phyloP scores from a whole-genome alignment of 2,113 vertebrate species.

The Plestiodon gilberti region DNA sequence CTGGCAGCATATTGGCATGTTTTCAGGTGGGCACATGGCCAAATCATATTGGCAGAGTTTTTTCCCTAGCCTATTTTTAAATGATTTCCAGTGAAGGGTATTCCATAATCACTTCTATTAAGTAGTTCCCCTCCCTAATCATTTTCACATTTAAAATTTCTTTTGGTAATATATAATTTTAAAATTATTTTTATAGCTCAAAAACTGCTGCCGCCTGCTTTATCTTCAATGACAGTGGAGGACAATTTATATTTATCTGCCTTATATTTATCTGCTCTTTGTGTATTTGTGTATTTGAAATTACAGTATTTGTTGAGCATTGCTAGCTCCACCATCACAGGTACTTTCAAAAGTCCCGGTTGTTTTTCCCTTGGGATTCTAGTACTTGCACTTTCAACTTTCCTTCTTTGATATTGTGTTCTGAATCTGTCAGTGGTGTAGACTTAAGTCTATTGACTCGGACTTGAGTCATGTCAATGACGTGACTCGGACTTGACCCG shows the following conservation, averaged over 20 bases:
- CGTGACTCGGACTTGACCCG: too few relatives aligned
- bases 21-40: neutral
- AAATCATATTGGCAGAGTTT: conserved; percentile 3
- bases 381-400: neutral
- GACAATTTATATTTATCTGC: neutral
- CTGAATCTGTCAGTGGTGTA: neutral
- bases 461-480: too few relatives aligned
- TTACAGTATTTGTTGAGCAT: neutral
- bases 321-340: neutral
- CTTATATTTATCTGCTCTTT: neutral
- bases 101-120: conserved; percentile 5
- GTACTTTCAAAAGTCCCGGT: neutral
- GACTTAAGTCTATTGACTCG: too few relatives aligned
- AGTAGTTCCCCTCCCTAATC: neutral
- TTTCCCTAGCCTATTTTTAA: conserved; percentile 13
- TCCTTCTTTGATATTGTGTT: neutral
- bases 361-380: neutral
- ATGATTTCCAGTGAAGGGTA: neutral
- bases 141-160: neutral
- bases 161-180: neutral
- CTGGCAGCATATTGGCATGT: neutral
- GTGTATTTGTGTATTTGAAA: neutral
- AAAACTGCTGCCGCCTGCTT: neutral
- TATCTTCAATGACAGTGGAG: neutral
- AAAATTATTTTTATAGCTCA: neutral